Evolutionary conservation across 1,140 invertebrate genomes (phyloP).

Genomic region (Coptotermes formosanus): DNA sequence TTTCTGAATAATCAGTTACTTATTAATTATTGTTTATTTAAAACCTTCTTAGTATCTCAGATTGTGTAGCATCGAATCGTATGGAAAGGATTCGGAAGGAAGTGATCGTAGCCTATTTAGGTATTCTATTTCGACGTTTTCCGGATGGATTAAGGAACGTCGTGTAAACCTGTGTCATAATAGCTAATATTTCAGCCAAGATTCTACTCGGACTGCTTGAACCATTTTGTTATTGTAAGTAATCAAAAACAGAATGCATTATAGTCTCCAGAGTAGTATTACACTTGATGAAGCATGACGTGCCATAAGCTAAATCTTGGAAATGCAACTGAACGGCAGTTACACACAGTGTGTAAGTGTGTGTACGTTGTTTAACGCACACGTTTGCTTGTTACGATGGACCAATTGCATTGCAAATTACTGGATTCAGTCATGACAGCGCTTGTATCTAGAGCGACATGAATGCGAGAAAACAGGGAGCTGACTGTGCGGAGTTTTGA

Average conservation of each 20-base stretch:
- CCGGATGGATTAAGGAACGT: no score
- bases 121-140: no score
- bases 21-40: no score
- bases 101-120: no score
- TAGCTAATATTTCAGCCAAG: no score
- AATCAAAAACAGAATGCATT: neutral
- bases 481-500: neutral
- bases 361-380: neutral
- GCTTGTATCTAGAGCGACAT: neutral
- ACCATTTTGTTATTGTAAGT: no score
- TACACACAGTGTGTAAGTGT: neutral
- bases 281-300: neutral
- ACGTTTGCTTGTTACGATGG: neutral
- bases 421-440: neutral
- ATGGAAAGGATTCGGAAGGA: no score
- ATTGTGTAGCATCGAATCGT: no score
- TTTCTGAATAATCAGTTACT: no score
- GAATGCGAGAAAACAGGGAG: neutral
- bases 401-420: neutral
- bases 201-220: no score
- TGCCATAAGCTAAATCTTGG: neutral
- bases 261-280: neutral
- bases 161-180: no score
- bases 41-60: no score
- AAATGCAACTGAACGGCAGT: neutral